These are phyloP conservation scores for Tympanoctomys barrerae DNA, from an alignment of 2,797 vertebrate species.

Conservation along the genomic window DNA sequence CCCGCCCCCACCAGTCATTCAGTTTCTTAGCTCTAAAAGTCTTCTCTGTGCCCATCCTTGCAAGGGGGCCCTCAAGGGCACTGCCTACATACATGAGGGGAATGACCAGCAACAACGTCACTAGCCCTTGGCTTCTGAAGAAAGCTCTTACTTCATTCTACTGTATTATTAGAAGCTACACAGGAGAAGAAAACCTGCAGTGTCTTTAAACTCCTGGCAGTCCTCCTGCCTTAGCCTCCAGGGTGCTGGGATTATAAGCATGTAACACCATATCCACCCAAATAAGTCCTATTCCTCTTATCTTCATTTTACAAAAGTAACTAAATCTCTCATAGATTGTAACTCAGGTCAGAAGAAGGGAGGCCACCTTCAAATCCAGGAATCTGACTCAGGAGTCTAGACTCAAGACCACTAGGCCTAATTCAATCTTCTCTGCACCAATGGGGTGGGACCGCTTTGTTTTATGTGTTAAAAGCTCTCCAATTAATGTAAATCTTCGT, in stretches of 20 bases:
- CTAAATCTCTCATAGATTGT: not conserved
- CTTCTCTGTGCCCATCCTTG: not conserved
- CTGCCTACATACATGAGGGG: not conserved
- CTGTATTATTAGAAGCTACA: not conserved
- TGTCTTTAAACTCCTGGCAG: not conserved
- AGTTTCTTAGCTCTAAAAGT: not conserved
- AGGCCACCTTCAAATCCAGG: not conserved
- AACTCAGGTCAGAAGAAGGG: not conserved
- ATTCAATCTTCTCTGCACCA: not conserved
- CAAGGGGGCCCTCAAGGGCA: not conserved
- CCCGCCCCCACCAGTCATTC: rapidly evolving
- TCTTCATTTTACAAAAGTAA: not conserved
- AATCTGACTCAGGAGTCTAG: not conserved
- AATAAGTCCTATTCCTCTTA: not conserved
- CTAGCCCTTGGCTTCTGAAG: not conserved
- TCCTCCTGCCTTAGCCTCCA: not conserved
- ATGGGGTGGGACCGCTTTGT: too few species aligned
- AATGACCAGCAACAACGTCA: too few species aligned
- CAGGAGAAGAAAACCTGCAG: not conserved
- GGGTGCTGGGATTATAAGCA: not conserved
- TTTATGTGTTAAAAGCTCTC: not conserved
- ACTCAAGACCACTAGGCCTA: not conserved
- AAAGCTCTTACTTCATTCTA: not conserved
- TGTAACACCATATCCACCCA: not conserved
- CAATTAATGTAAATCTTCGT: not conserved